Base-by-base conservation (phyloP, 2,888 invertebrate genomes). In the Mythimna pallens region DNA sequence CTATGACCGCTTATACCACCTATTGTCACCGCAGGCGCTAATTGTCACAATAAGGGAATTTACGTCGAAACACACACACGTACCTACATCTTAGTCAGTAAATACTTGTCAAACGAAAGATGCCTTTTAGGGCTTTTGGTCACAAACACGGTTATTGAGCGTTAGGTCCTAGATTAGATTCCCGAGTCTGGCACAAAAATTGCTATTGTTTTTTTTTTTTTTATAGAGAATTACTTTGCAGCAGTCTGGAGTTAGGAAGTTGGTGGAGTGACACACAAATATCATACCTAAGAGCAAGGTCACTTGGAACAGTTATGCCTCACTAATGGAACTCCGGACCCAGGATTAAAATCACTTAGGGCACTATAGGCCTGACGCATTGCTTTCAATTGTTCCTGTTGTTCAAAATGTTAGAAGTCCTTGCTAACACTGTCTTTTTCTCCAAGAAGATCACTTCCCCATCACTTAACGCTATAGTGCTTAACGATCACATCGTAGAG, bases 1-100 rank as follows among this genome's bases (percentile, higher is more conserved):
- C 65, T 77, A 55, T 43, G 17, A 36, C 65, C 4, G 17, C 81
- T 76, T 76, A 76, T 55, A 66, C 17, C 50, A 30, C 63, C 50
- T 64, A 55, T 63, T 65, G 43, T 40, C 55, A 59, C 54, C 36
- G 4, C 1, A 59, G 14, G 65, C 58, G 70, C 34, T 70, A 82
- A 78, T 66, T 55, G n/a, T 54, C 58, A 52, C 17, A 17, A 34
- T 43, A 58, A 20, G 12, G 58, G 12, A 8, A 66, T 61, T n/a
- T 66, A 65, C 50, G 36, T 36, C 43, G 12, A 17, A 54, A 66
- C 2, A 66, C 34, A 52, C 20, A 47, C n/a, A 59, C 30, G 34
- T 54, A 36, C 9, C 36, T 36, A 52, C 6, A 65, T n/a, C 12
- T 30, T 30, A 34, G 17, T 47, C 12, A 17, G 12, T 30, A 9